Base-by-base conservation (phyloP, 2,113 vertebrate species). In the Dromaius novaehollandiae region DNA sequence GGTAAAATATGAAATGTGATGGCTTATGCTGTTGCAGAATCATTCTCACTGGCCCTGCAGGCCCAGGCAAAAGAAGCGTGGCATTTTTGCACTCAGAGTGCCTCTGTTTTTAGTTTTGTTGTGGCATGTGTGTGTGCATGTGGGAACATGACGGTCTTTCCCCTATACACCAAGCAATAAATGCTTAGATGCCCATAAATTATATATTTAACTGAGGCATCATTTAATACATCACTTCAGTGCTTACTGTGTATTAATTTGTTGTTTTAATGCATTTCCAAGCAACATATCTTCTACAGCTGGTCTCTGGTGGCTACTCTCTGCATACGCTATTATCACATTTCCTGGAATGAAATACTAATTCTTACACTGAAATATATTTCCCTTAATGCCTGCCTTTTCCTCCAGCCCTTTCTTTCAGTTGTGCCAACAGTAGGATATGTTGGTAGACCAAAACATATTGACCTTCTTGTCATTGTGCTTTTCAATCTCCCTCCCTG, bases 381-480 rank as follows among this genome's bases (percentile, higher is more conserved):
- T 73, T 84, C 36, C 95, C 63, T 82, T 36, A 95, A n/a, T 56
- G 51, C 34, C 32, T 53, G 40, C 38, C 42, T 89, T 88, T 91
- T 36, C 40, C 40, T 88, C 50, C 34, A 73, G 82, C 34, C 46
- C 61, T 65, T 94, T 86, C 71, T 83, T 30, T 16, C 61, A 75
- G 20, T 56, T 91, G 80, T 40, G 36, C 53, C 82, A 63, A 8
- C 32, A 65, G 61, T 19, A 82, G 73, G 68, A 77, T 93, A 66
- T 91, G 56, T 74, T 86, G 77, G 60, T 76, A 91, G 78, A 89
- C 64, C 61, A 76, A 93, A 94, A 93, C 77, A 80, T 84, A 89
- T 24, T 90, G 90, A 95, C 83, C 96, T 97, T 94, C 83, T 94
- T 96, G 93, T 83, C 56, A 83, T 77, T 93, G 75, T 91, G 88